Evolutionary conservation across 23 tunicate genomes (phyloP).

Genomic region (Botrylloides violaceus): DNA sequence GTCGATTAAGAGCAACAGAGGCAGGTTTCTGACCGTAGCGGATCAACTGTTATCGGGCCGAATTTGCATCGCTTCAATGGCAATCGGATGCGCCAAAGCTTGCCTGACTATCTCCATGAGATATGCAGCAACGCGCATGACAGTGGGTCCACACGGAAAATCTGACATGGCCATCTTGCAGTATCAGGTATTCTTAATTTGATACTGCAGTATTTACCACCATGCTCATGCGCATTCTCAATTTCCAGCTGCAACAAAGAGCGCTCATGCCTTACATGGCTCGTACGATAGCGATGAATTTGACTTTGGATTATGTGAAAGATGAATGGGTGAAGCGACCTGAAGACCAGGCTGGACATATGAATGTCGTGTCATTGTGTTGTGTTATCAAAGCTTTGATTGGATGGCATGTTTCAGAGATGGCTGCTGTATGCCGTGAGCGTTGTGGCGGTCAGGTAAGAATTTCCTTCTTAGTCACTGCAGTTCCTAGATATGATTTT

Average conservation of each 20-base stretch:
- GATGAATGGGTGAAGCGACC: constrained; percentile 74
- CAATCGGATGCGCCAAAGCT: constrained; percentile 91
- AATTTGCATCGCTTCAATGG: constrained; percentile 93
- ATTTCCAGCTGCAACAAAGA: constrained; percentile 80
- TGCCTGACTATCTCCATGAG: constrained; percentile 73
- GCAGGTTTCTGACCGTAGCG: constrained; percentile 81
- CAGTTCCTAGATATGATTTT: neutral
- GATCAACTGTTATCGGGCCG: constrained; percentile 95
- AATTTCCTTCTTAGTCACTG: neutral
- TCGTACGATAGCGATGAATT: constrained; percentile 86
- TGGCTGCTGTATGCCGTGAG: constrained; percentile 64
- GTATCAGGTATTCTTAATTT: constrained; percentile 74
- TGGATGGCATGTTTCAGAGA: constrained; percentile 91
- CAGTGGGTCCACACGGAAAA: constrained; percentile 88
- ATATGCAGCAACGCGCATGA: constrained; percentile 84
- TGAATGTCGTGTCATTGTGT: constrained; percentile 68
- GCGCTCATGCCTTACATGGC: constrained; percentile 84
- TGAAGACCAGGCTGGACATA: constrained; percentile 32
- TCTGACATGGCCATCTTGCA: constrained; percentile 91
- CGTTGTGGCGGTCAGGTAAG: constrained; percentile 95
- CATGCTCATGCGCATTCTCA: too few relatives aligned
- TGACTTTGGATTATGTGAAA: constrained; percentile 75
- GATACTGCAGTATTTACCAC: too few relatives aligned
- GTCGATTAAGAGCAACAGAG: constrained; percentile 69
- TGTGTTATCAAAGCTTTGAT: constrained; percentile 87